phyloP scores from a whole-genome alignment of 2,113 vertebrate species.

The Ciconia boyciana region DNA sequence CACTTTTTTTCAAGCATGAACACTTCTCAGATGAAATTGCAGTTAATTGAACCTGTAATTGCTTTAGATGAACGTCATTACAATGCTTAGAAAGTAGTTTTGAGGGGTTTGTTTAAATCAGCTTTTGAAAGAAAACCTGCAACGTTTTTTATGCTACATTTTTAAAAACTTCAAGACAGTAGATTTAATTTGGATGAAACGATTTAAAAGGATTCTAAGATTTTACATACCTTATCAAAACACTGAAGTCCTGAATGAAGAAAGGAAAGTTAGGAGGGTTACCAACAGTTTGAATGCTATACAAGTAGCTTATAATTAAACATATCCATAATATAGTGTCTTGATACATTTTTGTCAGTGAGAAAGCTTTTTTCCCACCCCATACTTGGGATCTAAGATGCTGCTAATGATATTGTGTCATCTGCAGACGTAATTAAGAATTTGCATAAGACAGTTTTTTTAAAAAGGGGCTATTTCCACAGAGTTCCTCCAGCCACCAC shows the following conservation, averaged over 20 bases:
- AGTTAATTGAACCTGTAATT: conserved; percentile 29
- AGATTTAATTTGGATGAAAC: background rate
- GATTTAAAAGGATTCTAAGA: background rate
- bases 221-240: background rate
- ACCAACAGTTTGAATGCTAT: background rate
- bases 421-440: background rate
- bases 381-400: background rate
- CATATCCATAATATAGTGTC: background rate
- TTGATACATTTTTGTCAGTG: background rate
- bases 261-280: background rate
- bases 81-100: background rate
- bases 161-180: background rate
- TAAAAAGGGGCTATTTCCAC: background rate
- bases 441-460: background rate
- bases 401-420: background rate
- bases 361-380: background rate
- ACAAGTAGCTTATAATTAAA: background rate
- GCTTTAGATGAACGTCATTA: background rate
- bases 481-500: background rate
- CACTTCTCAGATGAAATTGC: conserved; percentile 12
- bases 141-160: background rate
- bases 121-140: background rate
- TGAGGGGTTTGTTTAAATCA: background rate
- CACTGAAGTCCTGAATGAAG: background rate
- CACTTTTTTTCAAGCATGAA: background rate